Evolutionary conservation across 2,888 invertebrate genomes (phyloP).

Genomic region (Rhimphoctona megacephalus): DNA sequence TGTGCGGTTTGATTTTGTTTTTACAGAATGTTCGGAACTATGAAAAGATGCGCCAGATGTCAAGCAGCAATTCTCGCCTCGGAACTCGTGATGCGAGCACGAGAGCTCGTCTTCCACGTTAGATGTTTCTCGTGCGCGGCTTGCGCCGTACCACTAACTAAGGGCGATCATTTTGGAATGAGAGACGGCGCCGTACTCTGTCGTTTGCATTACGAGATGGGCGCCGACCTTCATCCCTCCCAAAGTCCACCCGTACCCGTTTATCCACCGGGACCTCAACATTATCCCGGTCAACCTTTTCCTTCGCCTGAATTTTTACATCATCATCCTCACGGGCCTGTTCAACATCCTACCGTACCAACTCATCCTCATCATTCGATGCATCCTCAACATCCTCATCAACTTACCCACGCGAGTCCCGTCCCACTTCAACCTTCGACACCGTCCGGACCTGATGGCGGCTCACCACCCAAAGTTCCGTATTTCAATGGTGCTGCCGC

Average conservation of each 20-base stretch:
- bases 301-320: slow-evolving; percentile 86
- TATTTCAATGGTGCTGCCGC: slow-evolving; percentile 87
- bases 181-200: slow-evolving; percentile 95
- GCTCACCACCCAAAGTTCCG: slow-evolving; percentile 84
- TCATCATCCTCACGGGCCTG: slow-evolving; percentile 83
- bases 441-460: slow-evolving; percentile 86
- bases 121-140: slow-evolving; percentile 97
- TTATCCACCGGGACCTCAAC: slow-evolving; percentile 82
- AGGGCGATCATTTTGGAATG: slow-evolving; percentile 98
- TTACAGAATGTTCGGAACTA: slow-evolving; percentile 93
- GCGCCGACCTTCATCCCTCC: slow-evolving; percentile 82
- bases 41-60: slow-evolving; percentile 95
- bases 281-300: slow-evolving; percentile 87
- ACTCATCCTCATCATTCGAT: slow-evolving; percentile 76
- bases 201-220: slow-evolving; percentile 90
- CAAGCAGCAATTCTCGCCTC: slow-evolving; percentile 94
- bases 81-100: slow-evolving; percentile 97
- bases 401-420: slow-evolving; percentile 82
- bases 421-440: slow-evolving; percentile 86
- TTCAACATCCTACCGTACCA: slow-evolving; percentile 80
- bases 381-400: slow-evolving; percentile 86
- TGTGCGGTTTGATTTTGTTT: slow-evolving; percentile 70
- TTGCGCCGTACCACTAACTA: slow-evolving; percentile 94
- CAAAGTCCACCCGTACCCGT: slow-evolving; percentile 84
- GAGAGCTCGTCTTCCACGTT: slow-evolving; percentile 97